Conservation (phyloP, 1,140 invertebrate genomes). For the Drosophila albomicans region DNA sequence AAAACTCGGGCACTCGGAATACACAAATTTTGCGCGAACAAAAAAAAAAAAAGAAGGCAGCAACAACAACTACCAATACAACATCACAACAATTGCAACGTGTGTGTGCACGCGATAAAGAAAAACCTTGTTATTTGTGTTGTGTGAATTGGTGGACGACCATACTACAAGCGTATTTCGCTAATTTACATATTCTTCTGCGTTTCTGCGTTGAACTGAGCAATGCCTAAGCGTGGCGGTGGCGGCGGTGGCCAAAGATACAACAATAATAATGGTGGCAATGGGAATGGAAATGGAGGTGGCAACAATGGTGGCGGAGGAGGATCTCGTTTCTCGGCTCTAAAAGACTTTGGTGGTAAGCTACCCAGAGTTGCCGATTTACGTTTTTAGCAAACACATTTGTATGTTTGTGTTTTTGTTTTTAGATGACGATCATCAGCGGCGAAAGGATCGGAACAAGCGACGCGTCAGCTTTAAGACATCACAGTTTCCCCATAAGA, state of each 20-base stretch:
- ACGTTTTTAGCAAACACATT: background rate
- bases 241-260: slow-evolving; percentile 53
- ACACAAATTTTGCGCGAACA: slow-evolving; percentile 4
- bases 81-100: slow-evolving; percentile 30
- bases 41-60: background rate
- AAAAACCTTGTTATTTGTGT: slow-evolving; percentile 23
- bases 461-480: slow-evolving; percentile 82
- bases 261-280: slow-evolving; percentile 63
- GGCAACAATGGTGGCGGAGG: slow-evolving; percentile 46
- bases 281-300: slow-evolving; percentile 50
- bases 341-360: slow-evolving; percentile 72
- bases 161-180: too few relatives aligned
- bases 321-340: slow-evolving; percentile 63
- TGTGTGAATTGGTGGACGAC: background rate
- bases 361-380: background rate
- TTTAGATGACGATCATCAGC: slow-evolving; percentile 59
- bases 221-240: slow-evolving; percentile 75
- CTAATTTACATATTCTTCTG: background rate
- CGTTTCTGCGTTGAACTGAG: background rate
- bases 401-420: background rate
- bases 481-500: slow-evolving; percentile 57
- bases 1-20: background rate
- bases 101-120: slow-evolving; percentile 8
- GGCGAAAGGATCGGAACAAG: slow-evolving; percentile 72
- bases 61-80: background rate